Evolutionary conservation across 2,113 vertebrate species (phyloP), one percentile per base, ranked within the genome.

Genomic region (Stomatorhinus ivindoensis): DNA sequence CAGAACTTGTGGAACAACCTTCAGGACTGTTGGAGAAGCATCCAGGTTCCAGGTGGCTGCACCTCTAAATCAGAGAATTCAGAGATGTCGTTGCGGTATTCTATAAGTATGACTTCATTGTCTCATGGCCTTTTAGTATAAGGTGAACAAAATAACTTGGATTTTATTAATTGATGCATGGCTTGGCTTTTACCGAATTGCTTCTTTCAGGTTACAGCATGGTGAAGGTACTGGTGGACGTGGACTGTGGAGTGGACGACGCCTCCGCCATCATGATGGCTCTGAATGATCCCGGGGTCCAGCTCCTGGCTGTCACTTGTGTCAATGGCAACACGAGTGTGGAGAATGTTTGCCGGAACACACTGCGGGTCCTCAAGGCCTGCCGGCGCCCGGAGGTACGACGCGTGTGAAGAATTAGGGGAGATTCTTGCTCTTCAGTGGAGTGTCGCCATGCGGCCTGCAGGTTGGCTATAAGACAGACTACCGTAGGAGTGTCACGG

Each of bases 211-310:
- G 88, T 1, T 73, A 27, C 90, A 93, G 1, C 44, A 96, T 95
- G 95, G 87, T 53, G 89, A 95, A 95, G 92, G 88, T 96, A 58
- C 91, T 96, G 39, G 39, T 96, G 47, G 96, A 96, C 21, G 96
- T 94, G 0, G 96, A 96, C 93, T 95, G 94, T 31, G 96, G 96
- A 8, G 93, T 96, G 90, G 96, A 97, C 0, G 96, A 97, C 55
- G 95, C 96, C 55, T 95, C 96, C 89, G 96, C 95, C 84, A 92
- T 96, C 89, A 96, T 97, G 96, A 84, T 96, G 89, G 95, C 95
- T 1, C 91, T 97, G 88, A 95, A 94, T 0, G 92, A 91, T 35
- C 94, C 95, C 0, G 82, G 89, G 7, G 95, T 95, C 89, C 73
- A 95, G 88, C 42, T 97, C 11, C 90, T 96, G 87, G 96, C 93